Base-by-base conservation (phyloP, 2,797 vertebrate species). In the Gila robusta region DNA sequence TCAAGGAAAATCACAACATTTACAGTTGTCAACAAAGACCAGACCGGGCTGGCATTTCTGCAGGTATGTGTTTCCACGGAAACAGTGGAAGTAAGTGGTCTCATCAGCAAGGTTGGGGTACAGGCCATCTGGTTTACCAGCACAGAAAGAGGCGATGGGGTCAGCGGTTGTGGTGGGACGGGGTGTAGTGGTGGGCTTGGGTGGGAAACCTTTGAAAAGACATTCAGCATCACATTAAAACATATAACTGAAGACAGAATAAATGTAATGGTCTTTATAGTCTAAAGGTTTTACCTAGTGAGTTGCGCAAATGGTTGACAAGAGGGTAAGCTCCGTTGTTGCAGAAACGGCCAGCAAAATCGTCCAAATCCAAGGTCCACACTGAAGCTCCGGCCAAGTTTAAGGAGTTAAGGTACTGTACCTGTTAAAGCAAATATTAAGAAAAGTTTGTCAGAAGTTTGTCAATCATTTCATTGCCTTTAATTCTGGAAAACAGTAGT, bases 301-400 rank as follows among this genome's bases (percentile, higher is more conserved):
- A 91, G 11, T 44, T 87, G 66, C 94, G 95, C 86, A 97, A 92
- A 86, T 96, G 93, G 47, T 92, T 95, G 89, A 95, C 86, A 19
- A 96, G 94, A 72, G 96, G 96, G 76, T 94, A 95, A 7, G 82
- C 0, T 82, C 94, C 95, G 0, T 78, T 41, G 35, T 82, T 87
- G 87, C 96, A 96, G 88, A 95, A 94, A 2, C 41, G 35, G 52
- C 96, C 96, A 11, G 32, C n/a, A 79, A 96, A 96, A 91, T 96
- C 96, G 67, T 96, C 96, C 88, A 96, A 88, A 91, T 96, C 96
- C 87, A 96, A 83, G 12, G 91, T 93, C 93, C 91, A 96, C 56
- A 96, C 95, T 67, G 95, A 94, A 35, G 94, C 95, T 6, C 96
- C 96, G 21, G 94, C 96, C 69, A 96, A 72, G 10, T 88, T 88